Evolutionary conservation across 2,113 vertebrate genomes (phyloP), one percentile per base, ranked within the genome.

Genomic region (Grus americana): DNA sequence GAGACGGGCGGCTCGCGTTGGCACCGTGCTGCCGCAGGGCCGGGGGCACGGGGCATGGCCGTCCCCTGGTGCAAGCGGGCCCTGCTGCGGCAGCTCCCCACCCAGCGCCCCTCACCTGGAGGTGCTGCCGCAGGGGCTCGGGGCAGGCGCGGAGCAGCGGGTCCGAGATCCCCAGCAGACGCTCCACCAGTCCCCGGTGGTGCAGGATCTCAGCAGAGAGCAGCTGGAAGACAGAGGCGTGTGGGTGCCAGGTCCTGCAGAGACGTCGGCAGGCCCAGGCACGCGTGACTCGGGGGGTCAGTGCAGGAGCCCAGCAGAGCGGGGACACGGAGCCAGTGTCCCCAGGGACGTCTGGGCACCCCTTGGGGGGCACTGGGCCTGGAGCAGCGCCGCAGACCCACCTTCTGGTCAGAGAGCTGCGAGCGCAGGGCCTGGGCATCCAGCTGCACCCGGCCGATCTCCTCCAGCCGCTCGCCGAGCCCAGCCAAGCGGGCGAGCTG

Each of bases 121-220:
- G 97, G 65, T 73, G 96, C 65, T 94, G 85, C 22, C 11, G 74
- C 52, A 88, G 38, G 17, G 73, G 29, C 38, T 70, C 76, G 0
- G 98, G 96, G 65, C 97, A 97, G 71, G 98, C 75, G 19, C 52
- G 95, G 52, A 98, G 96, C 79, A 99, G 88, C 0, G 96, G 98
- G 40, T 98, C 98, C 1, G 98, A 95, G 26, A 99, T 93, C 8
- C 97, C 97, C 58, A 98, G 96, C 95, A 99, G 98, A 47, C 98
- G 98, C 88, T 99, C 98, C 4, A 96, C 98, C 87, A 98, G 98
- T 12, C 98, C 98, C 18, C 97, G 97, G 93, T 98, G 98, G 42
- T 99, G 98, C 58, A 99, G 98, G 87, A 99, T 98, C 95, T 99
- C 98, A 1, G 99, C 98, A 0, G 98, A 96, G 86, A 99, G 97